Evolutionary conservation across 2,888 invertebrate genomes (phyloP), one percentile per base, ranked within the genome.

Genomic region (Epistrophe eligans): DNA sequence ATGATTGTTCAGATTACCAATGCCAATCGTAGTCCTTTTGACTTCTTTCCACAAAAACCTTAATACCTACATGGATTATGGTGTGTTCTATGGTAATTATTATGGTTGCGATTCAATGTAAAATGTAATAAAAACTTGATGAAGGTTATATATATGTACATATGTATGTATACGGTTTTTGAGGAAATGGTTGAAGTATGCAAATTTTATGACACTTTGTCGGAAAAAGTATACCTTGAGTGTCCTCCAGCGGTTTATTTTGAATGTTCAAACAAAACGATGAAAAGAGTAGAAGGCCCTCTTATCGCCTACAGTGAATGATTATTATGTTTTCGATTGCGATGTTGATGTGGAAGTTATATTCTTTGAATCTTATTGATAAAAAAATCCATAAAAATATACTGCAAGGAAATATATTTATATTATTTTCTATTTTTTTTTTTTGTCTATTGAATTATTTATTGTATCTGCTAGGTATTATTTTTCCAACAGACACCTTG

Each of bases 71-170:
- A 70, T 70, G 70, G 77, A 40, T 82, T 77, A 66, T 77, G 71
- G 66, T 73, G 67, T 83, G 72, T 58, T 77, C 64, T 45, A 82
- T 72, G 58, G 72, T 77, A 77, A 83, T 77, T 83, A 83, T 79
- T 50, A 79, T 79, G 58, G 66, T 72, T 73, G 64, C 50, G 48
- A 58, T 80, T 70, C 67, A 80, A 74, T 80, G 58, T 52, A 28
- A 58, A 79, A 55, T 19, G 45, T 64, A 73, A 84, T 70, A 74
- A 84, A 83, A 79, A 50, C 55, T 62, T 74, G 67, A 74, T 70
- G 79, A 70, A 79, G 67, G 83, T 70, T 83, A 79, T 79, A 48
- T n/a, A n/a, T n/a, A n/a, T n/a, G n/a, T n/a, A n/a, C n/a, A n/a
- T 24, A 3, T 24, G 3, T 24, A 3, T 24, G 3, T 24, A 24